These are phyloP conservation scores for Gymnocheta viridis DNA, from an alignment of 2,888 invertebrate species.

Conservation along the genomic window DNA sequence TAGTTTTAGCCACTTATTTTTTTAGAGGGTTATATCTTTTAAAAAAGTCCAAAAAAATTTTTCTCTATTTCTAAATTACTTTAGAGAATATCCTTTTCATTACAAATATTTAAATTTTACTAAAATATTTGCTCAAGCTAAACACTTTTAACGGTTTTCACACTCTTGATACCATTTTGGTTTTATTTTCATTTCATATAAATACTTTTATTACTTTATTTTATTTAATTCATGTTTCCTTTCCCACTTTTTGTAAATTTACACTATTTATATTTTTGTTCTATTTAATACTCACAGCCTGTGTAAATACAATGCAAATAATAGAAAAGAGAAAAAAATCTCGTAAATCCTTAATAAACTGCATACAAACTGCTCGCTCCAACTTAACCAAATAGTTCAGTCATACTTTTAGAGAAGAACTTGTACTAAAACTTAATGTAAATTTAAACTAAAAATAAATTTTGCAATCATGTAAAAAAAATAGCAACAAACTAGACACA, in stretches of 20 bases:
- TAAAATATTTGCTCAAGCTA: constrained; percentile 47
- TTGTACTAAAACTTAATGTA: constrained; percentile 34
- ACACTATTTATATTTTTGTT: constrained; percentile 19
- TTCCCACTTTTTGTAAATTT: constrained; percentile 9
- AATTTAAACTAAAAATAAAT: constrained; percentile 41
- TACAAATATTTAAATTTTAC: neutral
- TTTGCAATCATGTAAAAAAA: constrained; percentile 2
- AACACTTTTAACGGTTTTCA: constrained; percentile 28
- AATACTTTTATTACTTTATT: constrained; percentile 4
- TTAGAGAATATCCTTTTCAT: neutral
- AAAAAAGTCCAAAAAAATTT: too few relatives aligned
- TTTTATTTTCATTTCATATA: constrained; percentile 2
- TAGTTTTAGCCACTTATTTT: too few relatives aligned
- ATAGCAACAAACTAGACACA: neutral
- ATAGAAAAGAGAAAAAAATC: constrained; percentile 22
- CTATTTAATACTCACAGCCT: constrained; percentile 49
- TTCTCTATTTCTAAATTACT: neutral
- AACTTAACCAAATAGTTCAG: constrained; percentile 23
- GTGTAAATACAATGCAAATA: constrained; percentile 64
- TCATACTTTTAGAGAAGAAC: neutral
- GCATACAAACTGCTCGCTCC: constrained; percentile 39
- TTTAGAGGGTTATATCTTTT: too few relatives aligned
- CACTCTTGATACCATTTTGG: neutral
- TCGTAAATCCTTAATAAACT: constrained; percentile 41
- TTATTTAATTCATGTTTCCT: constrained; percentile 11